Evolutionary conservation across 2,888 invertebrate genomes (phyloP), one percentile per base, ranked within the genome.

Genomic region (Chymomyza amoena): DNA sequence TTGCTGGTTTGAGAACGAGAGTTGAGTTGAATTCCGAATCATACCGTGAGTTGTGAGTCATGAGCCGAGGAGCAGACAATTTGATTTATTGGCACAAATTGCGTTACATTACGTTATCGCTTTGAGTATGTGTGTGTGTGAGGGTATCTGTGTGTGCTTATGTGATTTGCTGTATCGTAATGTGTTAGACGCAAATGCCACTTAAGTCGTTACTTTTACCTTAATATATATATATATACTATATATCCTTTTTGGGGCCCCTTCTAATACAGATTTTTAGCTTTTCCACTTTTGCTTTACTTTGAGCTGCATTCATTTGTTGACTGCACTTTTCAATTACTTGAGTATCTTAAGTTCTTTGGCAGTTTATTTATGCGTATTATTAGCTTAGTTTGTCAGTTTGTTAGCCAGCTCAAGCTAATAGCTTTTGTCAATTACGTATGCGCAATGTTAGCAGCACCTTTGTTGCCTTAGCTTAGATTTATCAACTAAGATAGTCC

Each of bases 1-100:
- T 54, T 25, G n/a, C 36, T 60, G 50, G 62, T 4, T 52, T 65
- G 6, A 16, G 63, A 61, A 57, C 61, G 61, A 66, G 39, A 45
- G 39, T 45, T 45, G 39, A 45, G 39, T 13, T 45, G 39, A 45
- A 13, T 45, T 45, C 39, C 39, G 66, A 66, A 64, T 63, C 71
- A 71, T n/a, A 15, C 6, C 15, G 18, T n/a, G 18, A 16, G 15
- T 20, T 18, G 20, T 57, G 39, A 45, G 39, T 45, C 39, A 25
- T 20, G 57, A 25, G 57, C 13, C 57, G 25, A 18, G 50, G 57
- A 50, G 70, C 74, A 76, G 76, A 78, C 84, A 86, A 84, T 84
- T 86, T 84, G 84, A 84, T 86, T 84, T 84, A 84, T 84, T 79
- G 73, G 78, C 84, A 77, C 87, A 86, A 86, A 84, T 84, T 84